These are phyloP conservation scores for Calypte anna DNA, from an alignment of 2,113 vertebrate genomes.

Conservation along the genomic window DNA sequence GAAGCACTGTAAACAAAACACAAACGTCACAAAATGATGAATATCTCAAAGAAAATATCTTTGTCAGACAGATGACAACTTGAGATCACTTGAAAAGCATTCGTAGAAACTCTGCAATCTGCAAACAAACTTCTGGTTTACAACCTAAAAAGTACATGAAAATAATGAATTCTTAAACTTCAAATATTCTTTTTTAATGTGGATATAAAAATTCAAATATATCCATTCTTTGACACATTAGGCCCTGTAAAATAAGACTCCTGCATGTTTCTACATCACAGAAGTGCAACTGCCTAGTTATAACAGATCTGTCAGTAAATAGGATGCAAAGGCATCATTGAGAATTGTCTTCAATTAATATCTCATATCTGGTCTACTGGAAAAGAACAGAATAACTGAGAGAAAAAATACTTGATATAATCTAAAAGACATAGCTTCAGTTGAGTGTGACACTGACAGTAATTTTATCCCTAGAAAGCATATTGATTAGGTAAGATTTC, in stretches of 20 bases:
- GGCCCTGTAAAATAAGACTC: neutral
- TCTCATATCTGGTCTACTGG: neutral
- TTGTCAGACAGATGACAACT: conserved; percentile 70
- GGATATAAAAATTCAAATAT: neutral
- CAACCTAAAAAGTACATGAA: conserved; percentile 11
- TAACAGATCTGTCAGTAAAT: neutral
- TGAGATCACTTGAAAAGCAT: conserved; percentile 47
- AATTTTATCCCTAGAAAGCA: neutral
- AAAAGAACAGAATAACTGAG: neutral
- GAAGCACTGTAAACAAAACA: conserved; percentile 75
- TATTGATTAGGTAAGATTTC: neutral
- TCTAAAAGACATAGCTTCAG: neutral
- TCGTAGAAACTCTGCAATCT: conserved; percentile 25
- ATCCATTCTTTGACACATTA: conserved; percentile 1
- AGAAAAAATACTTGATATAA: neutral
- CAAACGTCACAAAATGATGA: conserved; percentile 68
- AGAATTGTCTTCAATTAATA: neutral
- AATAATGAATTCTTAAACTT: conserved; percentile 50
- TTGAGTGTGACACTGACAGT: neutral
- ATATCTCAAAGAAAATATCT: conserved; percentile 70
- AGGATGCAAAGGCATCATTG: neutral
- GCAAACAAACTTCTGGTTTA: conserved; percentile 60
- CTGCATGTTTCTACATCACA: neutral
- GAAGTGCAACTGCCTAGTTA: neutral
- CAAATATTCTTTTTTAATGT: neutral